Evolutionary conservation across 2,888 invertebrate genomes (phyloP).

Genomic region (Netelia virgata): DNA sequence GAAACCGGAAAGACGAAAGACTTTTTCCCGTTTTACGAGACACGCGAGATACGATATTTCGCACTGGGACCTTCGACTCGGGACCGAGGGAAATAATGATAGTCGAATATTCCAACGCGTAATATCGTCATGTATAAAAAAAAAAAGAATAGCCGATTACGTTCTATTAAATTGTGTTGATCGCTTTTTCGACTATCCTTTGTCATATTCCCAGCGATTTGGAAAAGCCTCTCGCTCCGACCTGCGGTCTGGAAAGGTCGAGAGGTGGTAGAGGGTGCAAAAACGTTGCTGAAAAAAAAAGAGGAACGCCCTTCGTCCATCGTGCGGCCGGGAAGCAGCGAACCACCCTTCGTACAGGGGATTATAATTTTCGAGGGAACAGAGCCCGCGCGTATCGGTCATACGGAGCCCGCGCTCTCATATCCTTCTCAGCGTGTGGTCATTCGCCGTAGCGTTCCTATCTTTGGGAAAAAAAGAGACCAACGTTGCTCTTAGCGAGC

Average conservation of each 20-base stretch:
- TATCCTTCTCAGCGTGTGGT: conserved; percentile 70
- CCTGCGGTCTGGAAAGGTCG: background rate
- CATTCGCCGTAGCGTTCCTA: conserved; percentile 23
- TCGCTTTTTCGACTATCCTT: conserved; percentile 47
- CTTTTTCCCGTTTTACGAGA: background rate
- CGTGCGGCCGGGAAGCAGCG: background rate
- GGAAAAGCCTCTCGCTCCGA: conserved; percentile 35
- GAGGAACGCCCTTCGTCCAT: conserved; percentile 57
- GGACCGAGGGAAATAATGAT: background rate
- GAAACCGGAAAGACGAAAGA: background rate
- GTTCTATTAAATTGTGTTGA: conserved; percentile 57
- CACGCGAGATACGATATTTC: background rate
- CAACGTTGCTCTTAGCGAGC: conserved; percentile 2
- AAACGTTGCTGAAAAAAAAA: conserved; percentile 45
- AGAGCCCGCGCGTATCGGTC: conserved; percentile 64
- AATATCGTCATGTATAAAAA: too few relatives aligned
- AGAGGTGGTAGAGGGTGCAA: background rate
- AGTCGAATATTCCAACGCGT: background rate
- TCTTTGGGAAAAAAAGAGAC: conserved; percentile 34
- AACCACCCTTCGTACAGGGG: conserved; percentile 52
- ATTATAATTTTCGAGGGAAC: conserved; percentile 67
- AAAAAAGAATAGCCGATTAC: conserved; percentile 27
- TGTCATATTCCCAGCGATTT: conserved; percentile 51
- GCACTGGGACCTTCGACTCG: too few relatives aligned
- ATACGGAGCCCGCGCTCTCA: conserved; percentile 38